A percentile compares a stretch with the other conserved stretches of the same genome.
Evolutionary conservation across 1,140 invertebrate species (phyloP).

Genomic region (Plodia interpunctella): DNA sequence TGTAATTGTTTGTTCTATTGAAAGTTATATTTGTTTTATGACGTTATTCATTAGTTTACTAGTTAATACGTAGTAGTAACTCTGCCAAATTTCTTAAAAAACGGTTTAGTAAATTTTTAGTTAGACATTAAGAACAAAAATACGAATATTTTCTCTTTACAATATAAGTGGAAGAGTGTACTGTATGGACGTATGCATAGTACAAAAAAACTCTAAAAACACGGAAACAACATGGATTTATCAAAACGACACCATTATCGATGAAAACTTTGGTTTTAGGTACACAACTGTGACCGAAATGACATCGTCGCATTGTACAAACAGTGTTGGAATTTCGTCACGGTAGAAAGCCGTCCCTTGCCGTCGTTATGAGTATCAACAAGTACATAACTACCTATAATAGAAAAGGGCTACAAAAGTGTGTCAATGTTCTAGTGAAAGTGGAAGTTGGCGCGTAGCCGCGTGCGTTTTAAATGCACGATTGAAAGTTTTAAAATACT

Average conservation of each 20-base stretch:
- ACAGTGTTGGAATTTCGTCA: constrained; percentile 15
- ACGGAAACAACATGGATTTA: not conserved
- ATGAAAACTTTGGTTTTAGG: not conserved
- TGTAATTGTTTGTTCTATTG: not conserved
- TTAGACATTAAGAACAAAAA: too few relatives aligned
- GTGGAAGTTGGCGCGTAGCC: not conserved
- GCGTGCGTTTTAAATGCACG: constrained; percentile 4
- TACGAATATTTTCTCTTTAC: too few relatives aligned
- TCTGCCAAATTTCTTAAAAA: too few relatives aligned
- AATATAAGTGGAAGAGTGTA: too few relatives aligned
- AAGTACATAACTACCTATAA: constrained; percentile 10
- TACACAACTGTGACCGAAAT: not conserved
- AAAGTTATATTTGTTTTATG: not conserved
- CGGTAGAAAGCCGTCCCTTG: constrained; percentile 23
- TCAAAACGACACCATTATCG: not conserved
- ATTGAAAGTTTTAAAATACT: not conserved
- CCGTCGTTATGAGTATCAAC: not conserved
- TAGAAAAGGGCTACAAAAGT: constrained; percentile 22
- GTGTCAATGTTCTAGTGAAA: constrained; percentile 16
- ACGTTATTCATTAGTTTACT: not conserved
- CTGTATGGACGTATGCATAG: too few relatives aligned
- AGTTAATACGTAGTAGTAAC: too few relatives aligned
- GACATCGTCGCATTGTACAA: not conserved
- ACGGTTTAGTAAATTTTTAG: too few relatives aligned
- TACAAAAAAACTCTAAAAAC: not conserved